Conservation (phyloP, 2,113 vertebrate species). For the Lepisosteus osseus region DNA sequence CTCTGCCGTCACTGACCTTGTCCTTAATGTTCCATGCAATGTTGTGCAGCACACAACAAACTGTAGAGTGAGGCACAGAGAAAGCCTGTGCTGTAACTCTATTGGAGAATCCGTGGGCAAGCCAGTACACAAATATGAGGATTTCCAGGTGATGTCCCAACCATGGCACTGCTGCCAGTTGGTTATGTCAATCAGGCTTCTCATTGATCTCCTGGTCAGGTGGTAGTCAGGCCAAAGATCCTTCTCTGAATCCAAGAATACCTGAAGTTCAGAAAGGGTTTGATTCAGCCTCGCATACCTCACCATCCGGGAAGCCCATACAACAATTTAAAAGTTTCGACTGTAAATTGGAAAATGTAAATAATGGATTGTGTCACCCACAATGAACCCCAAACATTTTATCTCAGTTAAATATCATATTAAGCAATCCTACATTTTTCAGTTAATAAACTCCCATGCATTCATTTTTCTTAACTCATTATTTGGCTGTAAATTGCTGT, state of each 20-base stretch:
- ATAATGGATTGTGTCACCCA: background rate
- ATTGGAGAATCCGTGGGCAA: conserved; percentile 18
- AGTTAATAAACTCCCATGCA: no score
- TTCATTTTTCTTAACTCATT: no score
- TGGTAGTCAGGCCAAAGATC: background rate
- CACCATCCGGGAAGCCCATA: background rate
- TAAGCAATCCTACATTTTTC: no score
- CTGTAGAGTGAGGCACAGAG: conserved; percentile 4
- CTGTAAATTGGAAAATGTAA: background rate
- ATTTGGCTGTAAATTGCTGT: no score
- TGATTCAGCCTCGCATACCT: background rate
- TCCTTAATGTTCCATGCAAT: conserved; percentile 8
- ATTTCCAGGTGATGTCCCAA: conserved; percentile 17
- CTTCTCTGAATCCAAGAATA: background rate
- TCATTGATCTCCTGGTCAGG: background rate
- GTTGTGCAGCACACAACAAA: conserved; percentile 14
- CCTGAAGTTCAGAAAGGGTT: background rate
- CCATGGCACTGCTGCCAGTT: background rate
- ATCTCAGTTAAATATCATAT: no score
- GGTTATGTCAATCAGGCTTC: background rate
- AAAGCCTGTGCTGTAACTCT: background rate
- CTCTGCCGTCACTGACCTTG: background rate
- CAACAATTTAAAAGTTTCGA: no score
- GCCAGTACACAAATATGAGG: conserved; percentile 18
- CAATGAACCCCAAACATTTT: background rate